A percentile compares a stretch with the other conserved stretches of the same genome.
These are phyloP conservation scores for Anastrepha ludens DNA, from an alignment of 1,140 invertebrate genomes.

Conservation along the genomic window DNA sequence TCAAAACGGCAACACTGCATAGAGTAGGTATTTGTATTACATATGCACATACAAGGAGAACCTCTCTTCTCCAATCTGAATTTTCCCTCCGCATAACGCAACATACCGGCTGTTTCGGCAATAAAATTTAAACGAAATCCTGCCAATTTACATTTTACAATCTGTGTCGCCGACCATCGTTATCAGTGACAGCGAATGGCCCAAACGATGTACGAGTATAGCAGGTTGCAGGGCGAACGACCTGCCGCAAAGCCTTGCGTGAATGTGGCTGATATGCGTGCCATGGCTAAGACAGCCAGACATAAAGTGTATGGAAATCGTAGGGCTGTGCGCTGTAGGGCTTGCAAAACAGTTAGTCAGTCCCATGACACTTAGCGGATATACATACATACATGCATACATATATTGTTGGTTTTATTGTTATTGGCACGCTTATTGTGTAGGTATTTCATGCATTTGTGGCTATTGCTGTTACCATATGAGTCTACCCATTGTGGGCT, in stretches of 20 bases:
- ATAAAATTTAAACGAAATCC: conserved; percentile 52
- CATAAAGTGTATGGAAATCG: background rate
- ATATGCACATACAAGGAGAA: no score
- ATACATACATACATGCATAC: background rate
- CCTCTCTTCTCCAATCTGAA: no score
- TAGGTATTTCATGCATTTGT: background rate
- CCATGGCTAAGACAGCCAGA: background rate
- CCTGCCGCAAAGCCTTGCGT: background rate
- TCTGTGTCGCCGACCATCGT: conserved; percentile 25
- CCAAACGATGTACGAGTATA: background rate
- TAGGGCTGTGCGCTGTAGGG: background rate
- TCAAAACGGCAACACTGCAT: no score
- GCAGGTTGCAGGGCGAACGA: background rate
- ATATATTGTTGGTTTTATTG: conserved; percentile 11
- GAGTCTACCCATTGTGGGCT: no score
- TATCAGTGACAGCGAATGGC: conserved; percentile 41
- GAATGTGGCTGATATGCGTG: conserved; percentile 6
- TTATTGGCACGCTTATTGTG: background rate
- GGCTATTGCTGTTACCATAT: background rate
- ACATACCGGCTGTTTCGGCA: conserved; percentile 3
- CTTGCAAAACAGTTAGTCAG: background rate
- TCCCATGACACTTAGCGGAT: background rate
- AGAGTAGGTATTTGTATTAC: no score
- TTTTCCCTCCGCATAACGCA: no score
- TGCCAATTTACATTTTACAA: conserved; percentile 51